These are phyloP conservation scores for Doris montereyensis DNA, from an alignment of 2,888 invertebrate species.

Conservation along the genomic window DNA sequence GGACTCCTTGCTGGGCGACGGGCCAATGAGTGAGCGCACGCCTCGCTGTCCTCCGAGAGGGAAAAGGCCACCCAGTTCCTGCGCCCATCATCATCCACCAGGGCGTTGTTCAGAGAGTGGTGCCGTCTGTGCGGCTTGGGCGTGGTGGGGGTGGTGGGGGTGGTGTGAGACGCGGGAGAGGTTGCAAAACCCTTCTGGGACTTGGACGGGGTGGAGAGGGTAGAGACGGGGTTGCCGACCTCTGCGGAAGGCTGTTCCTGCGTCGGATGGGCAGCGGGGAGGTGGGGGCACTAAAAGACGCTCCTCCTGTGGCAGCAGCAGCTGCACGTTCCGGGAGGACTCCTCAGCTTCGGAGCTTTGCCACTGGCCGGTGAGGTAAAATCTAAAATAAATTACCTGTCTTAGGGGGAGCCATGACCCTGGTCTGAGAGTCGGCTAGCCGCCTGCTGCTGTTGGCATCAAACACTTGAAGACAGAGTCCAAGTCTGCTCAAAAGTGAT, in stretches of 20 bases:
- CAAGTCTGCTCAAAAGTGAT: no score
- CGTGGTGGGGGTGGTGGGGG: conserved; percentile 34
- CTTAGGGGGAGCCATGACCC: conserved; percentile 38
- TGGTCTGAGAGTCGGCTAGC: no score
- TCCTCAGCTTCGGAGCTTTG: conserved; percentile 42
- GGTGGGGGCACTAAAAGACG: conserved; percentile 25
- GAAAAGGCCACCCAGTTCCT: conserved; percentile 33
- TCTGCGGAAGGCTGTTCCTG: conserved; percentile 29
- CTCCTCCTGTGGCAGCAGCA: background rate
- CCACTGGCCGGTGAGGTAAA: conserved; percentile 43
- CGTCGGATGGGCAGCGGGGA: conserved; percentile 30
- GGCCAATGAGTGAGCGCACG: background rate
- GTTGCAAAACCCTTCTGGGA: background rate
- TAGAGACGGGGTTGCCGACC: no score
- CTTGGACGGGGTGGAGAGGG: no score
- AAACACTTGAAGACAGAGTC: no score
- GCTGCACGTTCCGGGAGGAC: conserved; percentile 13
- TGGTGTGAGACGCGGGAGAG: background rate
- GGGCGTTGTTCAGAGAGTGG: background rate
- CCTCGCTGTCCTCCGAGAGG: conserved; percentile 21
- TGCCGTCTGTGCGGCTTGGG: conserved; percentile 11
- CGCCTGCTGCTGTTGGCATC: no score
- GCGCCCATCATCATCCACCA: conserved; percentile 3
- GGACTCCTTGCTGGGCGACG: no score
- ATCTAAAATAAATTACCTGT: conserved; percentile 50